Conservation (phyloP, 2,888 invertebrate species). For the Uropetala carovei region DNA sequence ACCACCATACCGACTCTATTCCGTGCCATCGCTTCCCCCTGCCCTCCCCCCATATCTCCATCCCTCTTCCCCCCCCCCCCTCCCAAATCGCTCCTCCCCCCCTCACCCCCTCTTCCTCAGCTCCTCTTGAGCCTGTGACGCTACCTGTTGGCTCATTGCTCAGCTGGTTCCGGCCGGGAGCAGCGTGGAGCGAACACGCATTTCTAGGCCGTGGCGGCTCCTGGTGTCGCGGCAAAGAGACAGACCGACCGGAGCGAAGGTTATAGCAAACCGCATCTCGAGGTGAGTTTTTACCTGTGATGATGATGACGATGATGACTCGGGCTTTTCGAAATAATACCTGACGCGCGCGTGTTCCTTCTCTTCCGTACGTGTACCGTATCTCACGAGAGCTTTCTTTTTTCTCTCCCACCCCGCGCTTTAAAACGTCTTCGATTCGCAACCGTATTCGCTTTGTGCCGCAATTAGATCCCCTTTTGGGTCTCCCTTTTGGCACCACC, state of each 20-base stretch:
- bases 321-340: conserved; percentile 16
- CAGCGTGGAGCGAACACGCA: conserved; percentile 47
- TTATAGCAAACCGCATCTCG: background rate
- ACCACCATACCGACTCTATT: background rate
- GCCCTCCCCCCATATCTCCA: background rate
- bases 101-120: background rate
- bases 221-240: conserved; percentile 27
- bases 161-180: conserved; percentile 64
- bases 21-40: background rate
- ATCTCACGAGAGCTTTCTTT: too few relatives aligned
- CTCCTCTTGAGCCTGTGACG: background rate
- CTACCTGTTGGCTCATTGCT: conserved; percentile 64
- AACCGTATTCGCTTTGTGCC: background rate
- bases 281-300: too few relatives aligned
- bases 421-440: too few relatives aligned
- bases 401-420: too few relatives aligned
- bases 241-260: background rate
- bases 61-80: background rate
- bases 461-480: background rate
- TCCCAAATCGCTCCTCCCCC: too few relatives aligned
- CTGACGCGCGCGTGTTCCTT: background rate
- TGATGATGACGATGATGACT: background rate
- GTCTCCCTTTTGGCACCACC: background rate
- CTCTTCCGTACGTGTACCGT: background rate
- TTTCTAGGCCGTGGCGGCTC: conserved; percentile 43